Evolutionary conservation across 1,140 invertebrate species (phyloP), one percentile per base, ranked within the genome.

Genomic region (Sitodiplosis mosellana): DNA sequence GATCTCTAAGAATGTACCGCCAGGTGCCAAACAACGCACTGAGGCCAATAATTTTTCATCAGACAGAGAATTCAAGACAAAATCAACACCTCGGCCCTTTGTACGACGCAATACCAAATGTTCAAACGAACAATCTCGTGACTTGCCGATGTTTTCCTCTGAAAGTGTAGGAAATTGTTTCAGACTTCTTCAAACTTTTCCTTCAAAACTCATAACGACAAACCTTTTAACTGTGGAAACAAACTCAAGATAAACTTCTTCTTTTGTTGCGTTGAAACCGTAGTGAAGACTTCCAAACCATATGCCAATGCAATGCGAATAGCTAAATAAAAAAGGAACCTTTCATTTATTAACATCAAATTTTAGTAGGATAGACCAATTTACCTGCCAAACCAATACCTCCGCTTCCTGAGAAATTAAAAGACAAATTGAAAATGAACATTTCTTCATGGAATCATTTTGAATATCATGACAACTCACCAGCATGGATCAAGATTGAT

Each of bases 341-440:
- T n/a, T n/a, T n/a, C n/a, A n/a, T n/a, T n/a, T n/a, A n/a, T n/a
- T n/a, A n/a, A n/a, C n/a, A n/a, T n/a, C n/a, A n/a, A n/a, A n/a
- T n/a, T n/a, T n/a, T n/a, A n/a, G n/a, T n/a, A n/a, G n/a, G n/a
- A n/a, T n/a, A n/a, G n/a, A n/a, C n/a, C n/a, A n/a, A n/a, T n/a
- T n/a, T n/a, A n/a, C n/a, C n/a, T 1, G 86, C 86, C 57, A 87
- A 77, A 0, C 87, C 87, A 15, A 91, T 83, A 22, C 85, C 87
- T 19, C 87, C 87, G 48, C 80, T 80, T 12, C 87, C n/a, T n/a
- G n/a, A n/a, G n/a, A n/a, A n/a, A n/a, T n/a, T n/a, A n/a, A n/a
- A n/a, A n/a, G n/a, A n/a, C n/a, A n/a, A n/a, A n/a, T n/a, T n/a
- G n/a, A n/a, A n/a, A n/a, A n/a, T n/a, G n/a, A n/a, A n/a, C n/a